Percentiles rank a stretch among this genome's conserved stretches.
These are phyloP conservation scores for Daubentonia madagascariensis DNA, from an alignment of 2,113 vertebrate species.

Conservation along the genomic window DNA sequence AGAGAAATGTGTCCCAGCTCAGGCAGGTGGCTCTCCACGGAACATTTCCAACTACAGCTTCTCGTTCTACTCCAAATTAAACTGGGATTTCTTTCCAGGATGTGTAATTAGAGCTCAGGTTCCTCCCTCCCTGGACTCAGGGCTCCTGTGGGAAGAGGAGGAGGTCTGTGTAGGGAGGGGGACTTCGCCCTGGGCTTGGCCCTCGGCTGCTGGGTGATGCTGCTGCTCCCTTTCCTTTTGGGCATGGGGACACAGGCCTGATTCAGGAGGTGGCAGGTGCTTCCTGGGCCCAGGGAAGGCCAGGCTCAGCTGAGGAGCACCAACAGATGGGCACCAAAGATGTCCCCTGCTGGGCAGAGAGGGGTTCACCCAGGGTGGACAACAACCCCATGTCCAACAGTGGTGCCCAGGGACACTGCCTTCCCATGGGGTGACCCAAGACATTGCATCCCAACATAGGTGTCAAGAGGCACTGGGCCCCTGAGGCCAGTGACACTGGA, in stretches of 20 bases:
- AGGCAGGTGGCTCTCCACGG: not conserved
- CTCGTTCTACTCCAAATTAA: constrained; percentile 45
- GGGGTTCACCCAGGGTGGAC: not conserved
- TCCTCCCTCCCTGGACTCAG: not conserved
- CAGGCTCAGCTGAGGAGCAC: not conserved
- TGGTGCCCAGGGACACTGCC: not conserved
- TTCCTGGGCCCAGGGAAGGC: not conserved
- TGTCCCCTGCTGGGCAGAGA: not conserved
- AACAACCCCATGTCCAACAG: not conserved
- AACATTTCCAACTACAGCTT: not conserved
- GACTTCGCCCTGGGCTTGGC: no score
- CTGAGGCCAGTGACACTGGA: not conserved
- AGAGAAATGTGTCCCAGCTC: not conserved
- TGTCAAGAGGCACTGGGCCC: no score
- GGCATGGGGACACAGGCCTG: not conserved
- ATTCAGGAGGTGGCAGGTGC: not conserved
- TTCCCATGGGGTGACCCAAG: not conserved
- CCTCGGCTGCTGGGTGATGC: not conserved
- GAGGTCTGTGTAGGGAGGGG: accelerated
- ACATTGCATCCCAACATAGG: not conserved
- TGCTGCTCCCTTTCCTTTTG: not conserved
- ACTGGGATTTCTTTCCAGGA: constrained; percentile 47
- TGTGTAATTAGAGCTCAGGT: constrained; percentile 48
- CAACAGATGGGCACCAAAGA: not conserved
- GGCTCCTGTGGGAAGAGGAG: not conserved